phyloP scores from a whole-genome alignment of 2,888 invertebrate genomes.

The Campaea margaritaria region DNA sequence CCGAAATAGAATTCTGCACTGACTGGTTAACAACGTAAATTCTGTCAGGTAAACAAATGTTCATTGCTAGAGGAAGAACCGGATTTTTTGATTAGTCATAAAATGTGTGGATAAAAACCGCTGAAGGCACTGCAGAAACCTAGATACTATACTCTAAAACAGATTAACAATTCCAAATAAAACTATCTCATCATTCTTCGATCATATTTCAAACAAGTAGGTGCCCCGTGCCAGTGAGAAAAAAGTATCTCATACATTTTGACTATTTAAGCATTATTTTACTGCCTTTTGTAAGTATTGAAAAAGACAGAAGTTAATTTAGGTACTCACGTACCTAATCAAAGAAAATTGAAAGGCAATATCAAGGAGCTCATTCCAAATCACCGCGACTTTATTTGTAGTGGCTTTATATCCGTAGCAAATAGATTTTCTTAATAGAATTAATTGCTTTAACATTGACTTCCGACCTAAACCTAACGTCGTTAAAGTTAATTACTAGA shows the following conservation, averaged over 20 bases:
- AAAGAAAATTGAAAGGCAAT: too few relatives aligned
- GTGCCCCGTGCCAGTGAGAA: too few relatives aligned
- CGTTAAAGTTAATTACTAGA: background rate
- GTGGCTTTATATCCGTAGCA: background rate
- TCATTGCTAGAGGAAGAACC: background rate
- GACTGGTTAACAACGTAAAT: background rate
- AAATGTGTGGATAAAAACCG: background rate
- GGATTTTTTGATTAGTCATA: background rate
- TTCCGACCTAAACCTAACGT: background rate
- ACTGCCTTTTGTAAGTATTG: too few relatives aligned
- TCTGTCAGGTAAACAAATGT: conserved; percentile 2
- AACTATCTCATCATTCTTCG: too few relatives aligned
- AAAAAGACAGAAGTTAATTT: too few relatives aligned
- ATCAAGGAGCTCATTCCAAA: background rate
- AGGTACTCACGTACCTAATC: too few relatives aligned
- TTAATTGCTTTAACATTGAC: conserved; percentile 18
- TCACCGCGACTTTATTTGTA: background rate
- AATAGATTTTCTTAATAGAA: conserved; percentile 2
- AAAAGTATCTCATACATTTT: too few relatives aligned
- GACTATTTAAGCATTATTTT: too few relatives aligned
- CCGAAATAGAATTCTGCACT: conserved; percentile 27
- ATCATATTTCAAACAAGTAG: too few relatives aligned
- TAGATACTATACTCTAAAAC: too few relatives aligned
- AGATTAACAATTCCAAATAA: too few relatives aligned
- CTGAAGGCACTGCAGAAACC: too few relatives aligned